phyloP scores from a whole-genome alignment of 2,113 vertebrate species.

The Martes martes region DNA sequence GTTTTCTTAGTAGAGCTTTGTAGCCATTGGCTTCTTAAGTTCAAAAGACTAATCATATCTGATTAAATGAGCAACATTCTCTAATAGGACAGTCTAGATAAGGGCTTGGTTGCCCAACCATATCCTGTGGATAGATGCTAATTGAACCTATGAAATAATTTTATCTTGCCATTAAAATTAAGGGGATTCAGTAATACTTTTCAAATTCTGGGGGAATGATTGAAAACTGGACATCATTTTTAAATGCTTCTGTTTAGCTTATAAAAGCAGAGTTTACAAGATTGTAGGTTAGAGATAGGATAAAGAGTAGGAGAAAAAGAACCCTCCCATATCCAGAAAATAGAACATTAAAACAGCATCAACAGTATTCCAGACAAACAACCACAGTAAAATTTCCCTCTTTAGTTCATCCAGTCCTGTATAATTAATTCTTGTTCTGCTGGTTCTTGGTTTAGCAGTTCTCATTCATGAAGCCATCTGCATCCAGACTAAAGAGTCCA shows the following conservation, averaged over 20 bases:
- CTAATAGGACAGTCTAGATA: not conserved
- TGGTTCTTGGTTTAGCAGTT: not conserved
- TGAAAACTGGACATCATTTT: not conserved
- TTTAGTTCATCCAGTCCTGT: not conserved
- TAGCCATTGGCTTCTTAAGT: not conserved
- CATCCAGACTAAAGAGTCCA: not conserved
- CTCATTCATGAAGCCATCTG: not conserved
- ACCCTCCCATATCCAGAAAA: not conserved
- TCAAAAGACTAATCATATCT: not conserved
- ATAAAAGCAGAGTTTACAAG: slow-evolving; percentile 18
- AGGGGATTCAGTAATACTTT: not conserved
- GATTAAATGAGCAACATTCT: not conserved
- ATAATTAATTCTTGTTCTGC: slow-evolving; percentile 1
- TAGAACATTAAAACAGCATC: not conserved
- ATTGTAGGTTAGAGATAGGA: not conserved
- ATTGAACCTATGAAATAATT: not conserved
- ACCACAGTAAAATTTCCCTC: not conserved
- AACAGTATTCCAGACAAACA: not conserved
- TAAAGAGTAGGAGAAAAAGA: slow-evolving; percentile 13
- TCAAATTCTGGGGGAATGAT: not conserved
- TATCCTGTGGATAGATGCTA: not conserved
- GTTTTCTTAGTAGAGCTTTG: not conserved
- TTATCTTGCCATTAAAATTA: slow-evolving; percentile 15
- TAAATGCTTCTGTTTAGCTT: slow-evolving; percentile 45
- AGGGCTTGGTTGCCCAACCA: not conserved